Percentiles rank a stretch among this genome's conserved stretches.
Conservation (phyloP, 2,888 invertebrate species). For the Camptogramma bilineatum region DNA sequence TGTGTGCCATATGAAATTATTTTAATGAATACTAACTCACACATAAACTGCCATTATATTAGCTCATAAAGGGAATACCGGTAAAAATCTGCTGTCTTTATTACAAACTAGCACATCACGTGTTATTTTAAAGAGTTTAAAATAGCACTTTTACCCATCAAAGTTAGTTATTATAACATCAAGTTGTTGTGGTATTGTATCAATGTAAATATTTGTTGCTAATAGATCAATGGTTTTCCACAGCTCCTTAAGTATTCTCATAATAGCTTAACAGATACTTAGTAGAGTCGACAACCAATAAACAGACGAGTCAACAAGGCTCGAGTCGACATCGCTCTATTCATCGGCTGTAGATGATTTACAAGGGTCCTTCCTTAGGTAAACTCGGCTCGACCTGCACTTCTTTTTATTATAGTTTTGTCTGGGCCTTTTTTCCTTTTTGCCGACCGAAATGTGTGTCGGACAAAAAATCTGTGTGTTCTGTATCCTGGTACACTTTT, state of each 20-base stretch:
- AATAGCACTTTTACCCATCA: neutral
- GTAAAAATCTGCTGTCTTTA: conserved; percentile 32
- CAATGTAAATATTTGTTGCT: conserved; percentile 43
- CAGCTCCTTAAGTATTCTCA: conserved; percentile 66
- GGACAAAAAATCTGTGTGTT: conserved; percentile 78
- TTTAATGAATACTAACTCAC: conserved; percentile 63
- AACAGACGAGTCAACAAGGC: conserved; percentile 82
- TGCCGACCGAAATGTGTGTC: conserved; percentile 78
- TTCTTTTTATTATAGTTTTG: conserved; percentile 84
- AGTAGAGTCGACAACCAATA: conserved; percentile 80
- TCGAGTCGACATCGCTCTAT: conserved; percentile 74
- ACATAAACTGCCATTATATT: conserved; percentile 43
- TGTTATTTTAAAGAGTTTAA: conserved; percentile 1
- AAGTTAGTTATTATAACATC: neutral
- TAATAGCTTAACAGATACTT: conserved; percentile 79
- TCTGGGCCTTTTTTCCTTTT: conserved; percentile 78
- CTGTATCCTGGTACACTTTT: conserved; percentile 83
- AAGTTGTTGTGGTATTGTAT: conserved; percentile 8
- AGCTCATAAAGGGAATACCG: conserved; percentile 30
- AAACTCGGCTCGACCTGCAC: conserved; percentile 79
- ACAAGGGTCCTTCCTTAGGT: conserved; percentile 85
- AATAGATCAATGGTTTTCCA: conserved; percentile 49
- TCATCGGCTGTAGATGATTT: conserved; percentile 82
- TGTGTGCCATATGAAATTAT: conserved; percentile 68
- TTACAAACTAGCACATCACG: conserved; percentile 11